Evolutionary conservation across 2,113 vertebrate species (phyloP).

Genomic region (Syrrhaptes paradoxus): DNA sequence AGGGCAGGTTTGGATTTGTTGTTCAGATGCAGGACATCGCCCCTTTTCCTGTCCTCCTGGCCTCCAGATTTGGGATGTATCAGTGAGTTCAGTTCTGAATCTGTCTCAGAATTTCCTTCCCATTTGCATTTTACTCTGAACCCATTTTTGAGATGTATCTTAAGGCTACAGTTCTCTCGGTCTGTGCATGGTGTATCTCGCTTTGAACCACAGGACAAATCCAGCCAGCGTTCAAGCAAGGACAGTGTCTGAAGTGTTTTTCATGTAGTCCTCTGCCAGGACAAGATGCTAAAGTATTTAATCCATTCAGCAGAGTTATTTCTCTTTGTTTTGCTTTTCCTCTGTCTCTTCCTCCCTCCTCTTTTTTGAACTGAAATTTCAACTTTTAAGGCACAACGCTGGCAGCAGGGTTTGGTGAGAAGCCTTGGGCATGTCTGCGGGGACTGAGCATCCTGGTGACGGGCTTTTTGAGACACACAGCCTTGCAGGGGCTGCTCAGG

Average conservation of each 20-base stretch:
- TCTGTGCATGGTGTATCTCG: background rate
- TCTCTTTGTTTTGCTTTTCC: background rate
- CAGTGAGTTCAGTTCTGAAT: background rate
- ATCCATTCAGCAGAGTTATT: background rate
- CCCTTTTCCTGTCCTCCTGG: background rate
- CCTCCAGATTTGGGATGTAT: background rate
- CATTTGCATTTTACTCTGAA: background rate
- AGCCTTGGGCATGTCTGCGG: background rate
- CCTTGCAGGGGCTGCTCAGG: background rate
- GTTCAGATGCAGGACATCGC: background rate
- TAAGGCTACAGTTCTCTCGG: background rate
- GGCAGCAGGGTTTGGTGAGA: background rate
- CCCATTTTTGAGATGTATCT: rapidly evolving
- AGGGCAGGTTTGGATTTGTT: background rate
- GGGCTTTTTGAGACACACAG: background rate
- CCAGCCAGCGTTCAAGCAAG: background rate
- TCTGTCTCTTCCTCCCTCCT: background rate
- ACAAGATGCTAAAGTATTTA: background rate
- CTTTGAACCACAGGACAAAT: background rate
- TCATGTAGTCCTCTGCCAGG: background rate
- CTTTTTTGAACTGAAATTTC: background rate
- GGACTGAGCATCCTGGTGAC: background rate
- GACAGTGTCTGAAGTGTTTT: background rate
- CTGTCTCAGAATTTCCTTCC: background rate
- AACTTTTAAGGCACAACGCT: background rate